These are phyloP conservation scores for Hybos culiciformis DNA, from an alignment of 2,888 invertebrate species.

Conservation along the genomic window DNA sequence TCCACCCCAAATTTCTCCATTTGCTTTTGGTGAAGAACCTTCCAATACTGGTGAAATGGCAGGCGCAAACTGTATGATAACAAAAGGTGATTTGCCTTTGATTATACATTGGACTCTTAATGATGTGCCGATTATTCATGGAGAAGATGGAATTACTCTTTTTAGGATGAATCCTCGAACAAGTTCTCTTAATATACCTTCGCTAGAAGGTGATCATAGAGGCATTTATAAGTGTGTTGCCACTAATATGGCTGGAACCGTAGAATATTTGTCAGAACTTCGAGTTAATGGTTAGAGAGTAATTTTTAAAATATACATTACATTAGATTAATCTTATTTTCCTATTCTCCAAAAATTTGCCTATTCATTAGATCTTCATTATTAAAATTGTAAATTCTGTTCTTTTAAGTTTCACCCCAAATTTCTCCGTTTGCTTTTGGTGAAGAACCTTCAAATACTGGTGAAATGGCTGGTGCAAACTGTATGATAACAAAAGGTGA, in stretches of 20 bases:
- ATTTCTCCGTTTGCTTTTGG: slow-evolving; percentile 40
- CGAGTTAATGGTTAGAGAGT: slow-evolving; percentile 28
- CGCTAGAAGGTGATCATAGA: slow-evolving; percentile 42
- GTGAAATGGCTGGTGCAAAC: slow-evolving; percentile 45
- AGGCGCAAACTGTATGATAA: slow-evolving; percentile 50
- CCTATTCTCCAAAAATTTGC: neutral
- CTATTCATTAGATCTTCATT: slow-evolving; percentile 1
- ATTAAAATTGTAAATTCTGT: slow-evolving; percentile 5
- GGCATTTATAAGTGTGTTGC: slow-evolving; percentile 51
- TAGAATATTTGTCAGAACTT: slow-evolving; percentile 33
- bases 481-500: slow-evolving; percentile 59
- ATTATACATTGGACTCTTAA: slow-evolving; percentile 54
- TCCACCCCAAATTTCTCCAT: slow-evolving; percentile 39
- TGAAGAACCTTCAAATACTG: slow-evolving; percentile 40
- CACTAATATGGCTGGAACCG: slow-evolving; percentile 41
- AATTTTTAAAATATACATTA: slow-evolving; percentile 33
- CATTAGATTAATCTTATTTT: slow-evolving; percentile 4
- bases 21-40: slow-evolving; percentile 43
- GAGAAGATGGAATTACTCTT: slow-evolving; percentile 45
- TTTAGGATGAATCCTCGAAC: slow-evolving; percentile 43
- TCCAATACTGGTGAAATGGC: slow-evolving; percentile 46
- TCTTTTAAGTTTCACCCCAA: slow-evolving; percentile 31
- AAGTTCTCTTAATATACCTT: slow-evolving; percentile 43
- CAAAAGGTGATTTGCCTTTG: slow-evolving; percentile 63
- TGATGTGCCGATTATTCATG: slow-evolving; percentile 45